These are phyloP conservation scores for Iselma pallidipennis DNA, from an alignment of 2,888 invertebrate species.

Conservation along the genomic window DNA sequence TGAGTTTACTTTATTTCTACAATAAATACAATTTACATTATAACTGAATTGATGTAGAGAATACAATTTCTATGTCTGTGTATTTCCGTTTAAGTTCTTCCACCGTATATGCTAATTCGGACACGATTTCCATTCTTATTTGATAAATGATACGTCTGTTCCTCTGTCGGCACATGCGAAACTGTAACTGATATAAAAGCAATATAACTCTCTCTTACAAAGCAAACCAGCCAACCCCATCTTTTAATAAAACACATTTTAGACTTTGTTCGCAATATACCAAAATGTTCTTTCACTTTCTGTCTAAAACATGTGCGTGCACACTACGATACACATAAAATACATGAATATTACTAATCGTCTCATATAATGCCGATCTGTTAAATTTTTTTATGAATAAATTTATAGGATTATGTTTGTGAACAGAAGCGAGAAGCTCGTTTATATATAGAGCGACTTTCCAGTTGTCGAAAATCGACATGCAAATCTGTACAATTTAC, in stretches of 20 bases:
- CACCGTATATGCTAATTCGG: not conserved
- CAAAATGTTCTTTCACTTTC: not conserved
- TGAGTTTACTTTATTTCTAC: no score
- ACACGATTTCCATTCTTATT: not conserved
- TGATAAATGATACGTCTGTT: not conserved
- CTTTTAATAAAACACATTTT: not conserved
- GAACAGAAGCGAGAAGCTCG: not conserved
- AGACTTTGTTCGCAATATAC: not conserved
- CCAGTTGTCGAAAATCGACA: not conserved
- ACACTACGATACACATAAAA: not conserved
- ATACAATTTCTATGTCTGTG: no score
- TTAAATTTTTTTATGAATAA: not conserved
- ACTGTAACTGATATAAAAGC: not conserved
- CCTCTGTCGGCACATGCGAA: not conserved
- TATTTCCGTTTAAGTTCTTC: not conserved
- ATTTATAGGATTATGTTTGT: not conserved
- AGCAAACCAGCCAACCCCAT: not conserved
- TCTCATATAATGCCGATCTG: not conserved
- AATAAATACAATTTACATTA: no score
- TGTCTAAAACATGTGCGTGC: not conserved
- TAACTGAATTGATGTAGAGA: no score
- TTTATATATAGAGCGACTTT: not conserved
- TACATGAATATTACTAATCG: not conserved
- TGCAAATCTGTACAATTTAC: not conserved
- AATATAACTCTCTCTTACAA: not conserved